Conservation (phyloP, 1,140 invertebrate genomes). For the Neotoxoptera formosana region DNA sequence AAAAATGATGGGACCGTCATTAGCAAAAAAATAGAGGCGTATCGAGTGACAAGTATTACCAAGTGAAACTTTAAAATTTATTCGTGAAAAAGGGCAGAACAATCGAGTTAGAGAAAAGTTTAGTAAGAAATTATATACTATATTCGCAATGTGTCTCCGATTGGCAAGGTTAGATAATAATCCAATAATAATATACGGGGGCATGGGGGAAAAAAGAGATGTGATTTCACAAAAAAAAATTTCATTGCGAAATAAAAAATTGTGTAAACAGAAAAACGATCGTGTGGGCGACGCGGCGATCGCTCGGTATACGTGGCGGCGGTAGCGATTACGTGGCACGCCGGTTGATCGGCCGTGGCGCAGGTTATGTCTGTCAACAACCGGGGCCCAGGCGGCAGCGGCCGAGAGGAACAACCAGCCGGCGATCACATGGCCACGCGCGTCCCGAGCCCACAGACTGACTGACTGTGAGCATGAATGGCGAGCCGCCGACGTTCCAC, state of each 20-base stretch:
- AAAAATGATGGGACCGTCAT: not conserved
- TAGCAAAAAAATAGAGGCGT: not conserved
- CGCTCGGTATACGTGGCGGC: conserved; percentile 16
- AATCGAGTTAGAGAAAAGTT: not conserved
- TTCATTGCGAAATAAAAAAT: not conserved
- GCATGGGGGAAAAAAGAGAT: not conserved
- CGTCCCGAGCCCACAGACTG: conserved; percentile 41
- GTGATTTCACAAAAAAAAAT: not conserved
- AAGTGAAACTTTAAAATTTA: not conserved
- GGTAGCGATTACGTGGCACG: conserved; percentile 53
- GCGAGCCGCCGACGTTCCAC: conserved; percentile 35
- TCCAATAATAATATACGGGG: not conserved
- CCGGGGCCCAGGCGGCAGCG: conserved; percentile 16
- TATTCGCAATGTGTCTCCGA: not conserved
- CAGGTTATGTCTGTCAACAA: conserved; percentile 58
- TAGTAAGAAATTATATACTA: not conserved
- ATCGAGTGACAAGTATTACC: not conserved
- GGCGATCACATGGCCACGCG: conserved; percentile 34
- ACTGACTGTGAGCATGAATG: conserved; percentile 57
- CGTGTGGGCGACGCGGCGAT: not conserved
- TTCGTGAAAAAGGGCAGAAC: not conserved
- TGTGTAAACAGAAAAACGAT: not conserved
- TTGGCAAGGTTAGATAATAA: not conserved
- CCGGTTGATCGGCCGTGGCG: conserved; percentile 56
- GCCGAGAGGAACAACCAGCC: conserved; percentile 27